These are phyloP conservation scores for Melanotaenia duboulayi DNA, from an alignment of 2,113 vertebrate genomes.

Conservation along the genomic window DNA sequence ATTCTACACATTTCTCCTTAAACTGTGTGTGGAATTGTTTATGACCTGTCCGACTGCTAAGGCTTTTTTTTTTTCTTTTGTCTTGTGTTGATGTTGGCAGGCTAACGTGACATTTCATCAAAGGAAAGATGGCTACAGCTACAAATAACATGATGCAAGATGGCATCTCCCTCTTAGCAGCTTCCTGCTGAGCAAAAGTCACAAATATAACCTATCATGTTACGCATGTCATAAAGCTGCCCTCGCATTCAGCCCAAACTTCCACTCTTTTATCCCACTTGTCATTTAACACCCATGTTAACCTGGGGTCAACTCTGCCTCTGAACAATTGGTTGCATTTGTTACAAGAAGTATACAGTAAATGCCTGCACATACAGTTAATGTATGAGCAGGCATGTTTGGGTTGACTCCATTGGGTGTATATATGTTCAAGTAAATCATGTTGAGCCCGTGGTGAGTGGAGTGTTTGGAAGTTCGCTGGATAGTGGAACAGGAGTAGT, in stretches of 20 bases:
- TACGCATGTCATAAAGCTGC: conserved; percentile 43
- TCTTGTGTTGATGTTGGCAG: neutral
- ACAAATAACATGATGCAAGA: neutral
- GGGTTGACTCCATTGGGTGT: conserved; percentile 41
- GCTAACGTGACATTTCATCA: neutral
- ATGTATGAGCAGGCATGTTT: conserved; percentile 35
- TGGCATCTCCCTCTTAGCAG: conserved; percentile 10
- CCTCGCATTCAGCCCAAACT: conserved; percentile 5
- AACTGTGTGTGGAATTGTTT: neutral
- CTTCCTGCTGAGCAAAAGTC: conserved; percentile 20
- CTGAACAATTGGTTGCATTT: conserved; percentile 11
- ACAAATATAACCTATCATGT: conserved; percentile 54
- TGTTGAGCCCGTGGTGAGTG: conserved; percentile 36
- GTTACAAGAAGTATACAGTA: conserved; percentile 13
- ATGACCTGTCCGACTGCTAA: neutral
- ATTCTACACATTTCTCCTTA: neutral
- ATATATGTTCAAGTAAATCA: conserved; percentile 55
- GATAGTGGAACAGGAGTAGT: conserved; percentile 17
- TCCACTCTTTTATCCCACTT: conserved; percentile 27
- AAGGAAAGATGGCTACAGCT: neutral
- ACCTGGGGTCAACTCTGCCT: conserved; percentile 38
- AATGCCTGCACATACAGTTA: neutral
- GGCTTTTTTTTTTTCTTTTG: neutral
- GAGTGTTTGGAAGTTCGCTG: conserved; percentile 35
- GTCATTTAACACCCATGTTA: conserved; percentile 50